phyloP scores from a whole-genome alignment of 2,113 vertebrate genomes.

The Caretta caretta region DNA sequence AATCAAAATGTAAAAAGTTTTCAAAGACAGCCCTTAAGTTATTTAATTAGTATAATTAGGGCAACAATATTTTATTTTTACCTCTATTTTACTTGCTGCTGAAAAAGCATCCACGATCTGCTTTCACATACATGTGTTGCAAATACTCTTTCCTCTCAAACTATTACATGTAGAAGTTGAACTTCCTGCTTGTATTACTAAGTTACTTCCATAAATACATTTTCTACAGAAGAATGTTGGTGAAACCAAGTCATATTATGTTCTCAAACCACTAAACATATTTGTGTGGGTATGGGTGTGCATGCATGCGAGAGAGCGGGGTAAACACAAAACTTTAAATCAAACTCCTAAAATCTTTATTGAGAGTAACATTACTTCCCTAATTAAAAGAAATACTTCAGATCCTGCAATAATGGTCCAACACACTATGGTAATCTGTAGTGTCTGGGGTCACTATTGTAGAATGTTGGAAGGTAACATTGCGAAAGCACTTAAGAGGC shows the following conservation, averaged over 20 bases:
- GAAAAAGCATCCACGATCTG: slow-evolving; percentile 9
- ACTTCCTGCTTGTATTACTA: slow-evolving; percentile 40
- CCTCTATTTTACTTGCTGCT: slow-evolving; percentile 1
- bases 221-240: slow-evolving; percentile 15
- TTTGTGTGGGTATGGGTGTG: background rate
- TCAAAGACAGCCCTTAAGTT: slow-evolving; percentile 19
- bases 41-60: slow-evolving; percentile 5
- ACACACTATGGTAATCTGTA: background rate
- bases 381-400: background rate
- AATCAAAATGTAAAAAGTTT: slow-evolving; percentile 30
- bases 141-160: slow-evolving; percentile 53
- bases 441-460: background rate
- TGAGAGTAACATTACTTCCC: background rate
- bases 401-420: background rate
- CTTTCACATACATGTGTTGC: background rate
- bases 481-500: background rate
- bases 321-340: background rate
- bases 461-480: background rate
- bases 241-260: slow-evolving; percentile 40
- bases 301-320: background rate
- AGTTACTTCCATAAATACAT: slow-evolving; percentile 43
- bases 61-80: background rate
- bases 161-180: slow-evolving; percentile 31
- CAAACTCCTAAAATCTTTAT: accelerated
- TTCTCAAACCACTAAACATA: background rate